Percentiles rank a stretch among this genome's conserved stretches.
Conservation (phyloP, 2,797 vertebrate genomes). For the Orestias chungarensis region DNA sequence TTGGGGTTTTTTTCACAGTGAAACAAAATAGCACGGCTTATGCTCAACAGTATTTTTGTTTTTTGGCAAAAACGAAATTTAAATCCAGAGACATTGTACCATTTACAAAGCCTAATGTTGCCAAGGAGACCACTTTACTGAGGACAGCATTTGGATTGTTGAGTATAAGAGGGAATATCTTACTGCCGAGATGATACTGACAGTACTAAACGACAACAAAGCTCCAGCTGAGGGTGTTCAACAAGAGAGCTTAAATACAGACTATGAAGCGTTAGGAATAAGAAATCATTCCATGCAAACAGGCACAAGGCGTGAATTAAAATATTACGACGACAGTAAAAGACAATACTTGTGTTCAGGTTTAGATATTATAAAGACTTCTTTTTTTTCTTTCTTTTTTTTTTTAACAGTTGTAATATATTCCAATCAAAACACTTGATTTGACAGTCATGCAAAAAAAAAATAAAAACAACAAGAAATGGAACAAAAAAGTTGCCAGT, state of each 20-base stretch:
- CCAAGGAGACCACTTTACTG: constrained; percentile 39
- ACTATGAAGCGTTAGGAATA: constrained; percentile 38
- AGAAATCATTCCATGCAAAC: constrained; percentile 59
- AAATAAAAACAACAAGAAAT: too few species aligned
- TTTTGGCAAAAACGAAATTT: constrained; percentile 68
- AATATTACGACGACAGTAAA: constrained; percentile 50
- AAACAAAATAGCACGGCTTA: constrained; percentile 66
- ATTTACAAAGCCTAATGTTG: constrained; percentile 48
- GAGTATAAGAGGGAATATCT: constrained; percentile 46
- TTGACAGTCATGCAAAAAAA: constrained; percentile 68
- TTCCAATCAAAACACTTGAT: constrained; percentile 51
- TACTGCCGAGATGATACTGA: constrained; percentile 48
- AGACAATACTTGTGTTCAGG: constrained; percentile 56
- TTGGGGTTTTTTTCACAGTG: constrained; percentile 76
- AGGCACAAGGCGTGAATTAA: constrained; percentile 72
- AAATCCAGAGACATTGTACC: constrained; percentile 64
- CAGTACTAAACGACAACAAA: constrained; percentile 44
- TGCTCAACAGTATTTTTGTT: constrained; percentile 47
- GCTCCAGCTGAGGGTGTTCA: constrained; percentile 38
- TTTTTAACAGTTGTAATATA: constrained; percentile 36
- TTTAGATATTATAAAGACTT: constrained; percentile 38
- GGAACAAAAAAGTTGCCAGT: constrained; percentile 27
- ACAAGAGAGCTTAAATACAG: constrained; percentile 39
- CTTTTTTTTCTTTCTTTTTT: constrained; percentile 26
- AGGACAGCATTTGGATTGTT: constrained; percentile 62